Evolutionary conservation across 2,113 vertebrate species (phyloP), one percentile per base, ranked within the genome.

Genomic region (Neotoma lepida): DNA sequence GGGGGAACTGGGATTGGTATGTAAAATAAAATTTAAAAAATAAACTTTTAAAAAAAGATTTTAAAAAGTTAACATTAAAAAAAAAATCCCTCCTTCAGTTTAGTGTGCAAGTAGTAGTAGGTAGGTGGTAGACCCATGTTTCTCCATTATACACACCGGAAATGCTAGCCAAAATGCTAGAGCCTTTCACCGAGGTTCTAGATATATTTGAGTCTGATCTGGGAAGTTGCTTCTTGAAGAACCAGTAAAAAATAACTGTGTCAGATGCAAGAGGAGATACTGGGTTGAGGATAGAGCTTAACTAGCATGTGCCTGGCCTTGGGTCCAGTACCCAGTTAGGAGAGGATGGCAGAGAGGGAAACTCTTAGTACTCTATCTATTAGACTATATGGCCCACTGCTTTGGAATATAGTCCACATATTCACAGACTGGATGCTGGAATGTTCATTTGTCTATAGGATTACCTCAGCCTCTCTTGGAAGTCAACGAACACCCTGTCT

Each of bases 171-270:
- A 98, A 98, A 85, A 98, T 99, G 96, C 99, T 99, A 22, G 99
- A 99, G 44, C 98, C 99, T 0, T 0, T 99, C 95, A 96, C 98
- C 66, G 98, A 98, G 86, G 98, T 98, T 41, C 98, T 99, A 68
- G 99, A 99, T 33, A 98, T 99, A 98, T 98, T 99, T 98, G 99
- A 99, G 13, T 98, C 98, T 66, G 99, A 99, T 61, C 17, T 89
- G 39, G 5, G 64, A 44, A 61, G 17, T 93, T 78, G 46, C 70
- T 6, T 76, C 44, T 30, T 64, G 41, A 58, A 95, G 77, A 26
- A 82, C 85, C 39, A 88, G 26, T 46, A 76, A 35, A 68, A 61
- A 17, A 64, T 63, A 54, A 41, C 46, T 12, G 41, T 56, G 44
- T 33, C 68, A 10, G 9, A n/a, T 24, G 46, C 26, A 73, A 87